A percentile compares a stretch with the other conserved stretches of the same genome.
phyloP scores from a whole-genome alignment of 2,797 vertebrate genomes.

The Acipenser ruthenus region DNA sequence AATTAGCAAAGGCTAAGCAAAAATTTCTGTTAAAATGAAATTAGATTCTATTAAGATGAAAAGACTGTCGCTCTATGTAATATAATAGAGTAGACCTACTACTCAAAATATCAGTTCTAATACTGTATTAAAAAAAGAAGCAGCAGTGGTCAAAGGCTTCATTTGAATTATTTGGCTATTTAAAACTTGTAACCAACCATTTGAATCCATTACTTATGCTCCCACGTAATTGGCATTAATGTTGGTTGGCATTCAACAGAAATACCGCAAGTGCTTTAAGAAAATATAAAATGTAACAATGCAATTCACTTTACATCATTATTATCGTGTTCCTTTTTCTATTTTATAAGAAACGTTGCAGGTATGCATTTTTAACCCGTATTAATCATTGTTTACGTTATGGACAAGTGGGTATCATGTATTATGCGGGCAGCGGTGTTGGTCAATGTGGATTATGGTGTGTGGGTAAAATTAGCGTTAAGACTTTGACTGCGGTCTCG shows the following conservation, averaged over 20 bases:
- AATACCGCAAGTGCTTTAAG: neutral
- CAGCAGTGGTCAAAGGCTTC: too few relatives aligned
- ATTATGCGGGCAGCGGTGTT: slow-evolving; percentile 22
- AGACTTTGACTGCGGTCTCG: slow-evolving; percentile 20
- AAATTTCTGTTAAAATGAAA: too few relatives aligned
- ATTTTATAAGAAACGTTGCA: too few relatives aligned
- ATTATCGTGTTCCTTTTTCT: neutral
- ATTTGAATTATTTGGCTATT: too few relatives aligned
- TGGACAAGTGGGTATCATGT: slow-evolving; percentile 10
- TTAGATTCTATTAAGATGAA: too few relatives aligned
- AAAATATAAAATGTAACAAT: neutral
- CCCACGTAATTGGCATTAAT: neutral
- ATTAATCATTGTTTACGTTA: slow-evolving; percentile 3
- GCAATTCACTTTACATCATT: neutral
- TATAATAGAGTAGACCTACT: too few relatives aligned
- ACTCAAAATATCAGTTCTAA: too few relatives aligned
- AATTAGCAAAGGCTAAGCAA: too few relatives aligned
- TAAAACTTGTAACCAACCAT: too few relatives aligned
- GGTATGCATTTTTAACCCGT: neutral
- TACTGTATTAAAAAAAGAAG: too few relatives aligned
- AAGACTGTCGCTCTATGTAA: too few relatives aligned
- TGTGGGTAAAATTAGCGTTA: slow-evolving; percentile 19
- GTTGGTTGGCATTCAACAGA: neutral
- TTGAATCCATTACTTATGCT: neutral
- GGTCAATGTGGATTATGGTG: slow-evolving; percentile 19